Evolutionary conservation across 2,113 vertebrate genomes (phyloP), one percentile per base, ranked within the genome.

Genomic region (Scomber scombrus): DNA sequence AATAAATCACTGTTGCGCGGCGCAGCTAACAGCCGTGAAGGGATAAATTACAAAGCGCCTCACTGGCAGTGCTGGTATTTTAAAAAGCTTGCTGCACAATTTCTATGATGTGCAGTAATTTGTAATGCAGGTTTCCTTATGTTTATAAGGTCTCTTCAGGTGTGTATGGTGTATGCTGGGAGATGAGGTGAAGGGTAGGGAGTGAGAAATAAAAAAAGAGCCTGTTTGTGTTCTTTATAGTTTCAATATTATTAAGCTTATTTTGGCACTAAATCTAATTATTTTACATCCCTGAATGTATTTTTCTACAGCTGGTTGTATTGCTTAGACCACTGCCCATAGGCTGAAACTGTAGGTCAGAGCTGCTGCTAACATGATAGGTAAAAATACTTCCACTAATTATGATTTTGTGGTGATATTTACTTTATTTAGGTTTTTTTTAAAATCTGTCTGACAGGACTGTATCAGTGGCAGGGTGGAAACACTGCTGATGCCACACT

Each of bases 51-150:
- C 93, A 95, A 93, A 95, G 95, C 93, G 95, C 93, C 95, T 95
- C 95, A 88, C 90, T 97, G 96, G 97, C 97, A 97, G 96, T 95
- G 95, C 96, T 97, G 97, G 96, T 98, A 97, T 98, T 98, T 98
- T 97, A 97, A 99, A 97, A 97, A 97, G 97, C 96, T 96, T 97
- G 96, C 94, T 96, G 96, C 95, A 96, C 94, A 95, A 95, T 96
- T 95, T 96, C 95, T 96, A 94, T 96, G 95, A 93, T 95, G 95
- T 95, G 91, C 89, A 73, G 87, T 94, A 94, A 95, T 95, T 96
- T 96, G 96, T 96, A 94, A 96, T 90, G 94, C 93, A 93, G 95
- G 84, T 93, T 93, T 94, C 91, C 91, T 85, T 75, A 88, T 93
- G 92, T 94, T 94, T 87, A 64, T 70, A 85, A 71, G 83, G 89